Percentiles rank a stretch among this genome's conserved stretches.
Evolutionary conservation across 1,140 invertebrate genomes (phyloP).

Genomic region (Lasaia peninsularis): DNA sequence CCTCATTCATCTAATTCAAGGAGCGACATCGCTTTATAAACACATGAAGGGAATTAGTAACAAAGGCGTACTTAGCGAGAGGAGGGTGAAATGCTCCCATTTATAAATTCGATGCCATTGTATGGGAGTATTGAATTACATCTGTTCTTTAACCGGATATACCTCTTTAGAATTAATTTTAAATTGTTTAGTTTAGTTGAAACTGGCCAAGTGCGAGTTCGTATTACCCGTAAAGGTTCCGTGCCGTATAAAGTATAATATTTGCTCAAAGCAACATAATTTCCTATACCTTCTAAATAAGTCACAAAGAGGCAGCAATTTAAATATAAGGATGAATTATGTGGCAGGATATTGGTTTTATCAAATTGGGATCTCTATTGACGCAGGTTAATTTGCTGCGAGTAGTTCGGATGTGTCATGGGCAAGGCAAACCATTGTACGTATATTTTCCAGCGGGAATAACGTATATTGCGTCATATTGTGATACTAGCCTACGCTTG

Average conservation of each 20-base stretch:
- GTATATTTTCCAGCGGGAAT: neutral
- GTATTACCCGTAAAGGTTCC: no score
- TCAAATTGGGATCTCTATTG: neutral
- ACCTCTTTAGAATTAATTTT: no score
- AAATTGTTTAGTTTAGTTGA: no score
- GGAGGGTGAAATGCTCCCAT: neutral
- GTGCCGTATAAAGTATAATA: no score
- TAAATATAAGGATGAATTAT: neutral
- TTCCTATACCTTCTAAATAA: neutral
- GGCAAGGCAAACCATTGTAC: neutral
- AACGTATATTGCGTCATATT: neutral
- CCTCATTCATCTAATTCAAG: slow-evolving; percentile 8
- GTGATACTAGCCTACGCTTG: no score
- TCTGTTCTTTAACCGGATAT: neutral
- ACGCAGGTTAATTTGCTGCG: neutral
- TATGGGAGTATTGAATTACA: slow-evolving; percentile 1
- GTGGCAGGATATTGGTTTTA: neutral
- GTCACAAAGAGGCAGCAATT: neutral
- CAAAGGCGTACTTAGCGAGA: slow-evolving; percentile 6
- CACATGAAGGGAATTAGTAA: slow-evolving; percentile 4
- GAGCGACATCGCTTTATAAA: slow-evolving; percentile 1
- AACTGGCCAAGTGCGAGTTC: no score
- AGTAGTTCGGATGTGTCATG: neutral
- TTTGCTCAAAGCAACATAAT: no score
- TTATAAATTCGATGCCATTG: neutral